These are phyloP conservation scores for Alloplasta piceator DNA, from an alignment of 2,888 invertebrate genomes.

Conservation along the genomic window DNA sequence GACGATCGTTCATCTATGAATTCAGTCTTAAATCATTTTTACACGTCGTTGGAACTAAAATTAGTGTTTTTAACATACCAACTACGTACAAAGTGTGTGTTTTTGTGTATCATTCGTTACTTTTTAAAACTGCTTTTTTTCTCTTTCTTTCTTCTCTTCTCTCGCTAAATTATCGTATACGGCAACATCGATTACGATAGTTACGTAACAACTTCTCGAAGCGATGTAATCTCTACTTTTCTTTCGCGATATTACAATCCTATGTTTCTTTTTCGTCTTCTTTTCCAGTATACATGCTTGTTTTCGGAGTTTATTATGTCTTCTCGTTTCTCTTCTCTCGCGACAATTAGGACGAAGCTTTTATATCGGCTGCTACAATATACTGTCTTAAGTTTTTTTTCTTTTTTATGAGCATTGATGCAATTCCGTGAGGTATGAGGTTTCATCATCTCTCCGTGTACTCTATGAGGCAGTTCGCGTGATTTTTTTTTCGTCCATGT, in stretches of 20 bases:
- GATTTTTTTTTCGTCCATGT: slow-evolving; percentile 26
- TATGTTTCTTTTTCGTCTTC: slow-evolving; percentile 34
- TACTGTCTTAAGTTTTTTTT: slow-evolving; percentile 20
- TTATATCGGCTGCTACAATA: slow-evolving; percentile 44
- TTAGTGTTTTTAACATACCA: slow-evolving; percentile 64
- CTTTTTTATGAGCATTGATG: slow-evolving; percentile 63
- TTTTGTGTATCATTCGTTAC: slow-evolving; percentile 31
- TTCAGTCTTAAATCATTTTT: slow-evolving; percentile 82
- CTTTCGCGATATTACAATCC: slow-evolving; percentile 53
- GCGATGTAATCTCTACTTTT: slow-evolving; percentile 53
- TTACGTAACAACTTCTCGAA: slow-evolving; percentile 59
- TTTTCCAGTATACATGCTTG: slow-evolving; percentile 51
- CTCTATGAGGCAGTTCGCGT: slow-evolving; percentile 58
- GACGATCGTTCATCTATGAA: slow-evolving; percentile 78
- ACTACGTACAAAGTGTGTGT: slow-evolving; percentile 63
- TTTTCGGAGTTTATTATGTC: slow-evolving; percentile 21
- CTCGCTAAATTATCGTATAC: slow-evolving; percentile 57
- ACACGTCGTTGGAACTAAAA: slow-evolving; percentile 72
- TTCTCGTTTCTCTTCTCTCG: slow-evolving; percentile 31
- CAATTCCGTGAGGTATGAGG: slow-evolving; percentile 67
- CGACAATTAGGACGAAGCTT: slow-evolving; percentile 60
- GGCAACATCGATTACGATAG: slow-evolving; percentile 54
- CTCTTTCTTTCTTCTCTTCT: slow-evolving; percentile 28
- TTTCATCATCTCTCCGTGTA: slow-evolving; percentile 25
- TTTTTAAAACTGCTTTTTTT: slow-evolving; percentile 26